These are phyloP conservation scores for Cairina moschata DNA, from an alignment of 2,113 vertebrate genomes.

Conservation along the genomic window DNA sequence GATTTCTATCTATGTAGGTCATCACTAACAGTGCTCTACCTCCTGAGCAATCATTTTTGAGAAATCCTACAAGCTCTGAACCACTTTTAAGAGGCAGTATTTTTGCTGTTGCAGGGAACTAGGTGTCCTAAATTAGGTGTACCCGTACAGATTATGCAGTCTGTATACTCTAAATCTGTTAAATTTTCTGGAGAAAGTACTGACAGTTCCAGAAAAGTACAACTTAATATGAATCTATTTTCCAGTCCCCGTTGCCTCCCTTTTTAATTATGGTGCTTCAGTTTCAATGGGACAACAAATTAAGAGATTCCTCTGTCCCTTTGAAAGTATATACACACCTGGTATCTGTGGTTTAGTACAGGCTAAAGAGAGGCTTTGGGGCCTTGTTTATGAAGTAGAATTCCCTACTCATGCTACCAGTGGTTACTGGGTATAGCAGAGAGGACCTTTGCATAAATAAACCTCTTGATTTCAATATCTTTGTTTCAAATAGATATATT, in stretches of 20 bases:
- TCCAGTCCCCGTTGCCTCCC: slow-evolving; percentile 43
- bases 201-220: not conserved
- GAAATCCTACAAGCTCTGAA: not conserved
- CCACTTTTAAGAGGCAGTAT: not conserved
- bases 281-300: slow-evolving; percentile 57
- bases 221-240: slow-evolving; percentile 23
- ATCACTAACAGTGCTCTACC: not conserved
- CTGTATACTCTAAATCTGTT: not conserved
- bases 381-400: not conserved
- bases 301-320: slow-evolving; percentile 47
- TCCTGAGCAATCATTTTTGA: not conserved
- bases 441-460: not conserved
- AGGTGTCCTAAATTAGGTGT: not conserved
- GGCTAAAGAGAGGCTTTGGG: not conserved
- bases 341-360: slow-evolving; percentile 44
- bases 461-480: not conserved
- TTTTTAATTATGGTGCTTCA: slow-evolving; percentile 65
- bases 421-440: not conserved
- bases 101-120: not conserved
- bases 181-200: slow-evolving; percentile 46
- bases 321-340: slow-evolving; percentile 42
- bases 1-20: not conserved
- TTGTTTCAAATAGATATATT: not conserved
- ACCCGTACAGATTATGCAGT: not conserved
- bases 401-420: rapidly evolving